Conservation (phyloP, 2,797 vertebrate genomes). For the Poecilia picta region DNA sequence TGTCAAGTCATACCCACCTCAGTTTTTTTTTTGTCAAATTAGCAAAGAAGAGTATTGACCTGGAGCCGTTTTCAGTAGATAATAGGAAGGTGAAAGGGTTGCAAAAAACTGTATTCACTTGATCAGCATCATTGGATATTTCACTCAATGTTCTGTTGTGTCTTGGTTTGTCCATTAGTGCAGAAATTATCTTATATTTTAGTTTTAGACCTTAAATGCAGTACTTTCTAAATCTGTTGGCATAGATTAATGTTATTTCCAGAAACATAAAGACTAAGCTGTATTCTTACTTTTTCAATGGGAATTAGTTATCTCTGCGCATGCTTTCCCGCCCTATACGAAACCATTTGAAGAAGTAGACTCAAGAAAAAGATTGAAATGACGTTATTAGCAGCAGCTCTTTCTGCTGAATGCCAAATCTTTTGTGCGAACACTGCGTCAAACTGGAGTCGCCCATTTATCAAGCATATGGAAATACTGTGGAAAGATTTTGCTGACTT, state of each 20-base stretch:
- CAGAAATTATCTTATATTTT: neutral
- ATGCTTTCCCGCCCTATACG: neutral
- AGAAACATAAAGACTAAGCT: neutral
- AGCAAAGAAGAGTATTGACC: neutral
- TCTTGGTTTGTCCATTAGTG: neutral
- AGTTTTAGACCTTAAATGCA: neutral
- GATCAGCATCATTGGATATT: neutral
- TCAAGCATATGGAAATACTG: neutral
- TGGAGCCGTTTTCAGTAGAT: neutral
- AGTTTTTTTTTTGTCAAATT: neutral
- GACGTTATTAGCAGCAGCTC: neutral
- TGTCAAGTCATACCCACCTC: neutral
- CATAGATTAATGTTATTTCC: neutral
- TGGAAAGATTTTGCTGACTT: constrained; percentile 2
- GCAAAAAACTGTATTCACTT: neutral
- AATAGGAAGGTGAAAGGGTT: neutral
- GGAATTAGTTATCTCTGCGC: neutral
- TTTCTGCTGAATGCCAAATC: neutral
- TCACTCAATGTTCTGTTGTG: neutral
- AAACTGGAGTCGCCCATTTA: neutral
- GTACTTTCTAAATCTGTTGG: neutral
- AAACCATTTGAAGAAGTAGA: neutral
- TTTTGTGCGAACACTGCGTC: neutral
- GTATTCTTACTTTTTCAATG: neutral
- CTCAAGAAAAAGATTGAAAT: neutral